These are phyloP conservation scores for Actinostola sp. DNA, from an alignment of 92 coral and sea anemone genomes.

Conservation along the genomic window DNA sequence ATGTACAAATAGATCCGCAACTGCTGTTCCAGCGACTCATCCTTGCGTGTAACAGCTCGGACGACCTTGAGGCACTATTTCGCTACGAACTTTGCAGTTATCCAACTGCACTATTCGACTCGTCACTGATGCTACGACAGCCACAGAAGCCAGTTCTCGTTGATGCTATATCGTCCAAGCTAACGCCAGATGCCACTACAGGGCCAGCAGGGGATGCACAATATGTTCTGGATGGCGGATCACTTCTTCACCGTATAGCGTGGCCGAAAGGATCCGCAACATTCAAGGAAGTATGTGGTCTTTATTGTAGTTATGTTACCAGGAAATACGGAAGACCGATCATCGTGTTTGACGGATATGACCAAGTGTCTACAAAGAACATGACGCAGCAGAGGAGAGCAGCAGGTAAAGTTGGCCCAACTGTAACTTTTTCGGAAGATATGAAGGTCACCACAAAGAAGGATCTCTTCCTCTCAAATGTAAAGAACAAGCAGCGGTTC, in stretches of 20 bases:
- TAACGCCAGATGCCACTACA: constrained; percentile 2
- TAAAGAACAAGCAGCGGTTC: neutral
- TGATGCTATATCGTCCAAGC: constrained; percentile 47
- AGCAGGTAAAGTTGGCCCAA: constrained; percentile 8
- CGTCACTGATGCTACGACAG: constrained; percentile 11
- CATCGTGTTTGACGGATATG: constrained; percentile 34
- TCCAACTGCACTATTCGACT: constrained; percentile 31
- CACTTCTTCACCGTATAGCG: constrained; percentile 43
- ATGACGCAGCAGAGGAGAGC: constrained; percentile 35
- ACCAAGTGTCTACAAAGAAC: constrained; percentile 26
- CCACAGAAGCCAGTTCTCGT: constrained; percentile 48
- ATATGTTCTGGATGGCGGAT: constrained; percentile 45
- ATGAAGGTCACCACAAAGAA: constrained; percentile 35
- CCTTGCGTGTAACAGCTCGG: constrained; percentile 14
- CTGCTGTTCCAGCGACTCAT: constrained; percentile 32
- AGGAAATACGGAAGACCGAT: constrained; percentile 25
- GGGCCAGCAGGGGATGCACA: constrained; percentile 22
- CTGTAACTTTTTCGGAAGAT: constrained; percentile 25
- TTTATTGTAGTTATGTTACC: constrained; percentile 19
- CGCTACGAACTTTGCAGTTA: constrained; percentile 34
- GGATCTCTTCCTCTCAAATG: constrained; percentile 24
- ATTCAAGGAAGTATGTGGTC: neutral
- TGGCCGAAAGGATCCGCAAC: constrained; percentile 28
- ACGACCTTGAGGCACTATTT: constrained; percentile 9
- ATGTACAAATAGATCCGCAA: constrained; percentile 31